These are phyloP conservation scores for Sturnira hondurensis DNA, from an alignment of 2,113 vertebrate genomes.

Conservation along the genomic window DNA sequence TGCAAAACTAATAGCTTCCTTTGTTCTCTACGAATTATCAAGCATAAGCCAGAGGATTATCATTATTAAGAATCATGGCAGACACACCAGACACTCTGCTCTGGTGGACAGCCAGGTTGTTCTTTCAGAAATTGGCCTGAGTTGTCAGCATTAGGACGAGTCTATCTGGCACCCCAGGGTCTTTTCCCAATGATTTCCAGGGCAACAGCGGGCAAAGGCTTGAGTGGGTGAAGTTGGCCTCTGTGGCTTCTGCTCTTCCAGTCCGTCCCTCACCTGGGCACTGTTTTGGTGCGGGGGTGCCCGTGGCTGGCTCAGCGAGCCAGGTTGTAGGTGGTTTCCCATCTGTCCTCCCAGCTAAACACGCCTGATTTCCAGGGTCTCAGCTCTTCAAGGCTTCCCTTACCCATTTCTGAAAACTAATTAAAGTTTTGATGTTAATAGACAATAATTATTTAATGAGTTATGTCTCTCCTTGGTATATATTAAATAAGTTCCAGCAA, in stretches of 20 bases:
- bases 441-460: conserved; percentile 37
- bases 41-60: background rate
- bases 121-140: background rate
- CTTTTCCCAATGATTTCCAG: background rate
- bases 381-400: background rate
- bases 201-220: background rate
- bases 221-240: background rate
- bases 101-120: background rate
- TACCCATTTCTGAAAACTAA: conserved; percentile 10
- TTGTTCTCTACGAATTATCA: background rate
- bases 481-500: conserved; percentile 25
- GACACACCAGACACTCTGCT: background rate
- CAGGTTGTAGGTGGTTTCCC: background rate
- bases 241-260: background rate
- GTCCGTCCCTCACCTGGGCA: background rate
- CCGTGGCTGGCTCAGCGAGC: background rate
- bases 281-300: background rate
- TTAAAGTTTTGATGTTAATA: conserved; percentile 42
- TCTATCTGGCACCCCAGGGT: background rate
- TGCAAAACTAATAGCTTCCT: conserved; percentile 19
- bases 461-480: background rate
- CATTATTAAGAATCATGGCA: background rate
- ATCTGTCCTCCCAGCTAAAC: background rate
- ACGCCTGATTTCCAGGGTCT: background rate
- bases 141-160: background rate